Evolutionary conservation across 2,888 invertebrate species (phyloP), one percentile per base, ranked within the genome.

Genomic region (Argynnis bischoffii): DNA sequence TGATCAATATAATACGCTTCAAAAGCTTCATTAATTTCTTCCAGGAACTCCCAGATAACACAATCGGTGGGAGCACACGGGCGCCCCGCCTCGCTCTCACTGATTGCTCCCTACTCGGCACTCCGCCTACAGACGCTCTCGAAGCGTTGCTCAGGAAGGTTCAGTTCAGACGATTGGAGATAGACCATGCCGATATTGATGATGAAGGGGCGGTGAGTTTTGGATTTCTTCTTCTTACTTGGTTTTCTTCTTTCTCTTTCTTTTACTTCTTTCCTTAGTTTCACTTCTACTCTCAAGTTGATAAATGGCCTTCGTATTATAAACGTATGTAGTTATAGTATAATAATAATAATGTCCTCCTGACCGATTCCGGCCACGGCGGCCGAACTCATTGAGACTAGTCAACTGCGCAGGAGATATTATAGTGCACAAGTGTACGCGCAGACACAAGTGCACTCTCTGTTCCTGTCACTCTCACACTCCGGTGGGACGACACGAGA

Each of bases 131-230:
- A 72, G 98, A 98, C 90, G 95, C 97, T 16, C 86, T 98, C 63
- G 98, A 98, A 85, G 96, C 97, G 76, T 93, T 98, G 69, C 94
- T 98, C 70, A 94, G 96, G 81, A 93, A 96, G 82, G 95, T 96
- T 66, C 96, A 96, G 85, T 97, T 96, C 87, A 86, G 94, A 60
- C 89, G 94, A 72, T 82, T 97, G 64, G 95, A 96, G 86, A 83
- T 97, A 48, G 95, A 96, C 83, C 94, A 94, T 63, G 94, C 95
- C 14, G 93, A 93, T 66, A 87, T 96, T 46, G 95, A 96, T 75
- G 96, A 97, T 79, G 96, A 96, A 87, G 96, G 96, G 76, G 89
- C 90, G 79, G 87, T 90, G 73, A 86, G 89, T 84, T 51, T 16
- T 50, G 15, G 6, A 3, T 50, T 6, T n/a, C 8, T 51, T 51